Percentiles rank a stretch among this genome's conserved stretches.
Conservation (phyloP, 2,888 invertebrate species). For the Lottia scabra region DNA sequence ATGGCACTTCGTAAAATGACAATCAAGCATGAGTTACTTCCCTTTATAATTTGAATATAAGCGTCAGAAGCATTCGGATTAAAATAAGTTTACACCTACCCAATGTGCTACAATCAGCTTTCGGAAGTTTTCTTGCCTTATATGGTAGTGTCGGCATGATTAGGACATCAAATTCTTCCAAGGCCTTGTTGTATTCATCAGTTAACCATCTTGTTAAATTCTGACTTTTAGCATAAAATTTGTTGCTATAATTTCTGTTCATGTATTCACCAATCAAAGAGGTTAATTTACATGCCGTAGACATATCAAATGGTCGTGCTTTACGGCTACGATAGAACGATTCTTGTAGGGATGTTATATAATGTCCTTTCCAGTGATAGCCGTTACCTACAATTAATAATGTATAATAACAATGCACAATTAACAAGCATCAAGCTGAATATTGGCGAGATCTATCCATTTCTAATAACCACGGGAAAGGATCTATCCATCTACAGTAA, state of each 20-base stretch:
- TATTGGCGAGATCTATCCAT: too few species aligned
- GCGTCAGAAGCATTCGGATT: too few species aligned
- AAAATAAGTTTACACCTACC: neutral
- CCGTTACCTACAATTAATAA: slow-evolving; percentile 30
- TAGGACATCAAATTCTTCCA: slow-evolving; percentile 50
- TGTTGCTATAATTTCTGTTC: slow-evolving; percentile 37
- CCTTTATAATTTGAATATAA: too few species aligned
- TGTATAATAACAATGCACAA: too few species aligned
- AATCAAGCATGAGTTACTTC: too few species aligned
- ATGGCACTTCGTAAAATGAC: too few species aligned
- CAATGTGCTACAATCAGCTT: neutral
- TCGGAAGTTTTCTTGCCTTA: slow-evolving; percentile 36
- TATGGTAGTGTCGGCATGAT: slow-evolving; percentile 53
- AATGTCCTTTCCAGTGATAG: slow-evolving; percentile 39
- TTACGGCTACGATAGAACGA: slow-evolving; percentile 29
- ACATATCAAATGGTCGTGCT: slow-evolving; percentile 27
- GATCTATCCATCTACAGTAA: too few species aligned
- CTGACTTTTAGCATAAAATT: slow-evolving; percentile 42
- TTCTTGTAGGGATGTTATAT: slow-evolving; percentile 30
- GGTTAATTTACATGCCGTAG: slow-evolving; percentile 29
- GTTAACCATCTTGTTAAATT: slow-evolving; percentile 38
- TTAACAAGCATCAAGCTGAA: too few species aligned
- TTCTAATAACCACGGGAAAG: too few species aligned
- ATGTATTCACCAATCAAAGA: slow-evolving; percentile 34
- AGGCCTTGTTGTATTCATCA: slow-evolving; percentile 41